Evolutionary conservation across 2,797 vertebrate genomes (phyloP), one percentile per base, ranked within the genome.

Genomic region (Pyrocephalus nanus): DNA sequence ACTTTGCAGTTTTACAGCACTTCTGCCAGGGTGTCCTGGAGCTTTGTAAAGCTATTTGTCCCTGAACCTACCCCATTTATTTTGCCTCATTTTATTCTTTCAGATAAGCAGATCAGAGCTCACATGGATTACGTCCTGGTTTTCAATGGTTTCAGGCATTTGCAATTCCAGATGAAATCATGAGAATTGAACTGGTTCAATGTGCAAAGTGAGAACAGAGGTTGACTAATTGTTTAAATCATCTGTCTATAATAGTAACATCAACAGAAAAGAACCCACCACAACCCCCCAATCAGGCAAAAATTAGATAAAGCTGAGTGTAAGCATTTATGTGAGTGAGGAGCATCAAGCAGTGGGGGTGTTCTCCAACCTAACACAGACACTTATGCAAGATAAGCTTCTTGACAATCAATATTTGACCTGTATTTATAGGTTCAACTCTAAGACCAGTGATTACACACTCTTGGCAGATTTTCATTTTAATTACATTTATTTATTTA

Each of bases 401-500:
- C 53, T 74, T 69, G 53, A 71, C 25, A 72, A 92, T 91, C 92
- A 87, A 72, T 94, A 92, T 80, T 85, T 91, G 65, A 91, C 86
- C 69, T 71, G 38, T 65, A 77, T 91, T 69, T 86, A 57, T 69
- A 87, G 57, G 79, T 86, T 79, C 87, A 15, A 85, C 51, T 81
- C 73, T 36, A 51, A 95, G 58, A 69, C 36, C 53, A 87, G 65
- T 54, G 84, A 93, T 82, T 86, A 92, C 40, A 73, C 6, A 8
- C 32, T 64, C 50, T 92, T 93, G 73, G 84, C 87, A 94, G 36
- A 58, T 82, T 94, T 96, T 94, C 40, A 90, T 94, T 95, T 94
- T 92, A 94, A 97, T 96, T 95, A 17, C 16, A 79, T 72, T 84
- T 90, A 96, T 92, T 96, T 96, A 93, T 92, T 91, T 96, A 89